These are phyloP conservation scores for Sinocyclocheilus grahami DNA, from an alignment of 2,113 vertebrate species.

Conservation along the genomic window DNA sequence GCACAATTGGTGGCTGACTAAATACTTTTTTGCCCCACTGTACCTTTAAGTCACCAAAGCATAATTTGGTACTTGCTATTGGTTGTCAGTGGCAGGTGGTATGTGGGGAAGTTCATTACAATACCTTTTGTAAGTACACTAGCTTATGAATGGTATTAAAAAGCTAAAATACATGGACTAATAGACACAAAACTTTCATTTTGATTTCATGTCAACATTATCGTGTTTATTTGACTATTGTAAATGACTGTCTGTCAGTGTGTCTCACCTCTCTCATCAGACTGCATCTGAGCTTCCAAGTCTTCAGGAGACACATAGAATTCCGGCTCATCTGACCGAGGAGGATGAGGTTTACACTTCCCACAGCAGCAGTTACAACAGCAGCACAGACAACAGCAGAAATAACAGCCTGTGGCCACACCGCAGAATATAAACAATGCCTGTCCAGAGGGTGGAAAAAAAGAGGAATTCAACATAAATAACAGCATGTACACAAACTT, in stretches of 20 bases:
- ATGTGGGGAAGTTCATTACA: not conserved
- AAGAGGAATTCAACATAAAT: not conserved
- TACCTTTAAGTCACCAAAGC: not conserved
- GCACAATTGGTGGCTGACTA: too few relatives aligned
- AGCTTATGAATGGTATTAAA: not conserved
- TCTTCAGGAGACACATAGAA: conserved; percentile 98
- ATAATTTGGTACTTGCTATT: not conserved
- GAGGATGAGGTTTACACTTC: conserved; percentile 94
- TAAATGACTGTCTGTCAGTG: not conserved
- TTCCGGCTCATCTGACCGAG: conserved; percentile 86
- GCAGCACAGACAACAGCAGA: conserved; percentile 97
- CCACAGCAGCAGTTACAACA: conserved; percentile 99
- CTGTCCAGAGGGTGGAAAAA: conserved; percentile 66
- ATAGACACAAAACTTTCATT: not conserved
- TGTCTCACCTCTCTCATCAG: conserved; percentile 89
- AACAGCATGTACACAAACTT: not conserved
- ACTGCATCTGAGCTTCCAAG: conserved; percentile 95
- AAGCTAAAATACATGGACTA: not conserved
- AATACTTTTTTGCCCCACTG: too few relatives aligned
- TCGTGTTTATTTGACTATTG: not conserved
- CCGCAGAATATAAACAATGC: conserved; percentile 94
- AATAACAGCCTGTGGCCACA: conserved; percentile 92
- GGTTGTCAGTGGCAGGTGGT: not conserved
- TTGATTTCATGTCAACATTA: not conserved
- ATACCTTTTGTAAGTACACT: not conserved